A percentile compares a stretch with the other conserved stretches of the same genome.
phyloP scores from a whole-genome alignment of 2,113 vertebrate species.

The Hippolais icterina region DNA sequence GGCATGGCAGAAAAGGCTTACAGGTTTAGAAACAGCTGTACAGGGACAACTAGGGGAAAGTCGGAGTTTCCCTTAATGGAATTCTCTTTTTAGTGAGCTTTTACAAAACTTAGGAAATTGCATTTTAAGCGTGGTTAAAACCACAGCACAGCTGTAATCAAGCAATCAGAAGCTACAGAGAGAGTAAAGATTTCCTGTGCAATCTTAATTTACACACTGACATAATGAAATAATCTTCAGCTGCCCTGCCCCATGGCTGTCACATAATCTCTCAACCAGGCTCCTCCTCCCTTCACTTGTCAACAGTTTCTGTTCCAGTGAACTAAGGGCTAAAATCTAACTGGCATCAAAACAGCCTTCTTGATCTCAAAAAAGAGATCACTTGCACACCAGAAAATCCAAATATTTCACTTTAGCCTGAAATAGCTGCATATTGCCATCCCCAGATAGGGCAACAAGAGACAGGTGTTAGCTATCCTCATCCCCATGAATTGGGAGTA shows the following conservation, averaged over 20 bases:
- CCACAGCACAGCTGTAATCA: background rate
- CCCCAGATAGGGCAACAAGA: background rate
- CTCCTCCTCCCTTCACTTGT: background rate
- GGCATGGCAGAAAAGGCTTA: background rate
- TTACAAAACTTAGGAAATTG: conserved; percentile 11
- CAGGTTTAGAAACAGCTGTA: background rate
- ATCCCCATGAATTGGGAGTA: accelerated
- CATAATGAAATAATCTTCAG: background rate
- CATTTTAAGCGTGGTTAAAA: background rate
- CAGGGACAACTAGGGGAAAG: background rate
- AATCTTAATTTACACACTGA: background rate
- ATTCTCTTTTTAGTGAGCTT: conserved; percentile 12
- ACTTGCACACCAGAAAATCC: background rate
- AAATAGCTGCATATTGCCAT: background rate
- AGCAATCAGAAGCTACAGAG: background rate
- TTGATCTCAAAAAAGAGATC: background rate
- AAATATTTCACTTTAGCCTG: background rate
- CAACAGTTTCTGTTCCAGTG: background rate
- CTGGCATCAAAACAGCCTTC: background rate
- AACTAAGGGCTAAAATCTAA: background rate
- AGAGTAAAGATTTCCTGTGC: conserved; percentile 14
- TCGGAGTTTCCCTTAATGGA: background rate
- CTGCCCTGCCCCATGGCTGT: background rate
- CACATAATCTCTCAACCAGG: accelerated
- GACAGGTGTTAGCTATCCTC: background rate